Percentiles rank a stretch among this genome's conserved stretches.
These are phyloP conservation scores for Colossoma macropomum DNA, from an alignment of 2,113 vertebrate species.

Conservation along the genomic window DNA sequence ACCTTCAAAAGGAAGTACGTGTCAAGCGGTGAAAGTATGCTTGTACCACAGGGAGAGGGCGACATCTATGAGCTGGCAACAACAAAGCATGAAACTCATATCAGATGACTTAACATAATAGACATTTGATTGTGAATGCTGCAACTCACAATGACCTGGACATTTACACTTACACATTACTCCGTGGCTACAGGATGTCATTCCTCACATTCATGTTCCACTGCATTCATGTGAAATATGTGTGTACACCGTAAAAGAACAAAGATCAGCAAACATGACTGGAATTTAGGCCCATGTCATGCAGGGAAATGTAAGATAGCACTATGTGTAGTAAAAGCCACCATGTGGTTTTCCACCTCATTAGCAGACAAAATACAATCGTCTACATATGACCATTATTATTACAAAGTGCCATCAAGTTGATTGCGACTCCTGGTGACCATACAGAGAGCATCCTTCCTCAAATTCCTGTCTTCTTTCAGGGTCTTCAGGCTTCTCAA, in stretches of 20 bases:
- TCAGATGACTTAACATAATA: background rate
- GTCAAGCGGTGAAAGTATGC: background rate
- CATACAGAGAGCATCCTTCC: too few relatives aligned
- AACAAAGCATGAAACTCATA: conserved; percentile 1
- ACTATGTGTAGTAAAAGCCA: background rate
- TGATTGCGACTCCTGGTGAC: too few relatives aligned
- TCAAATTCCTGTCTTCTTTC: too few relatives aligned
- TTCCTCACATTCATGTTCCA: background rate
- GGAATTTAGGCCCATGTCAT: conserved; percentile 13
- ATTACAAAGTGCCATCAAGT: too few relatives aligned
- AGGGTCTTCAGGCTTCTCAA: too few relatives aligned
- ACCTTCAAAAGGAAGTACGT: conserved; percentile 6
- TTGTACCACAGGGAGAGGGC: conserved; percentile 13
- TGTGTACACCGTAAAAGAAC: background rate
- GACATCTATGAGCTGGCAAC: conserved; percentile 17
- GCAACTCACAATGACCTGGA: background rate
- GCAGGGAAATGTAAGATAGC: conserved; percentile 6
- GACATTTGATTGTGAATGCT: background rate
- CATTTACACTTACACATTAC: background rate
- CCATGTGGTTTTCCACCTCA: background rate
- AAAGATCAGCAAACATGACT: background rate
- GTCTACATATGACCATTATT: background rate
- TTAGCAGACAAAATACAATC: background rate
- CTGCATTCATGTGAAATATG: background rate
- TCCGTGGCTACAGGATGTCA: too few relatives aligned